Conservation (phyloP, 2,797 vertebrate species). For the Aphelocoma californica region DNA sequence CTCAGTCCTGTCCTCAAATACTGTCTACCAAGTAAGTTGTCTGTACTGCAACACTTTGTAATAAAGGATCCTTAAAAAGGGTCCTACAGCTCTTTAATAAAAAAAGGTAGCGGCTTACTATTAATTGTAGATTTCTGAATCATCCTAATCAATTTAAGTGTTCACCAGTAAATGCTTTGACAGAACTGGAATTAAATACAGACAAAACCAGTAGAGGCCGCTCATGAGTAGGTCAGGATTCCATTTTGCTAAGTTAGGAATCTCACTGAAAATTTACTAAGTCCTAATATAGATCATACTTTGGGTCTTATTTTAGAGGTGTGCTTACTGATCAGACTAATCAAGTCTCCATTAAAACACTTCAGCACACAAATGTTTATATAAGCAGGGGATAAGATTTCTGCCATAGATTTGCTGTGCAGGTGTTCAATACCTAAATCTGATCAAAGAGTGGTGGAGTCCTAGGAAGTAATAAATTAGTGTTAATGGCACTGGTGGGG, state of each 20-base stretch:
- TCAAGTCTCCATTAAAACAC: neutral
- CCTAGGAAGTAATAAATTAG: neutral
- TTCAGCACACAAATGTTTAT: neutral
- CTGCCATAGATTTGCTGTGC: neutral
- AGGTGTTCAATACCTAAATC: neutral
- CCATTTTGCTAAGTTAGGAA: neutral
- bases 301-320: neutral
- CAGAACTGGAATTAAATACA: neutral
- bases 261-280: neutral
- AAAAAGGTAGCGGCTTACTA: neutral
- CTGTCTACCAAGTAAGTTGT: neutral
- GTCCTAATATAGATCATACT: neutral
- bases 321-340: neutral
- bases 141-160: neutral
- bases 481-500: neutral
- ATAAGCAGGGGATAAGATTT: neutral
- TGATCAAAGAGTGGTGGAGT: neutral
- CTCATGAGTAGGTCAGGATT: neutral
- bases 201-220: slow-evolving; percentile 20
- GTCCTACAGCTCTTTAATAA: neutral
- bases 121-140: neutral
- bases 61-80: neutral
- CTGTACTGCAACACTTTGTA: neutral
- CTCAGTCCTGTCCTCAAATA: neutral
- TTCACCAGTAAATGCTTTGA: slow-evolving; percentile 37